Conservation (phyloP, 2,888 invertebrate species). For the Sipha maydis region DNA sequence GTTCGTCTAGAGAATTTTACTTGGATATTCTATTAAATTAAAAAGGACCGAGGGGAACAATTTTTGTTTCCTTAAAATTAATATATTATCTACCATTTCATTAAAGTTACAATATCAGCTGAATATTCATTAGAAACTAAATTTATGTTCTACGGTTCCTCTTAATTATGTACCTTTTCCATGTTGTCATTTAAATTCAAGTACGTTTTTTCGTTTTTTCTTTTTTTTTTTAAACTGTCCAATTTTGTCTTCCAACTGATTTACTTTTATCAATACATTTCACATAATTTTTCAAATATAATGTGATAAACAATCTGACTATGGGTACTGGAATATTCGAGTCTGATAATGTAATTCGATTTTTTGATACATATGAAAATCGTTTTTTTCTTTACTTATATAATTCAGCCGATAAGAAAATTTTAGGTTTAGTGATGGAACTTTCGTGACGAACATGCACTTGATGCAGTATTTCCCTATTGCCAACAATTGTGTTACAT, state of each 20-base stretch:
- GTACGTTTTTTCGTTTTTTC: not conserved
- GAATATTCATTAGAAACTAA: not conserved
- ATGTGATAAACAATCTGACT: too few relatives aligned
- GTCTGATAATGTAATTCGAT: too few relatives aligned
- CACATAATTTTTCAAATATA: too few relatives aligned
- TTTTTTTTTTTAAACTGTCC: too few relatives aligned
- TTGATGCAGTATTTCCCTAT: too few relatives aligned
- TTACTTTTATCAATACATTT: not conserved
- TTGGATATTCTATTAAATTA: not conserved
- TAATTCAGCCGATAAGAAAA: too few relatives aligned
- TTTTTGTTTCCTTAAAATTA: not conserved
- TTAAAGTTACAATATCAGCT: not conserved
- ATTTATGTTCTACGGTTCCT: not conserved
- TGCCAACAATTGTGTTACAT: too few relatives aligned
- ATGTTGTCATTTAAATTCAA: not conserved
- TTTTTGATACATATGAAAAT: too few relatives aligned
- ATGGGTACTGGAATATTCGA: too few relatives aligned
- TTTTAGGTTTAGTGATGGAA: too few relatives aligned
- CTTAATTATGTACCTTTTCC: not conserved
- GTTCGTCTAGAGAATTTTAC: not conserved
- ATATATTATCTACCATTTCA: not conserved
- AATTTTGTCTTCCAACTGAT: not conserved
- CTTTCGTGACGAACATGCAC: too few relatives aligned
- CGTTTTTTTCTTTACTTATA: too few relatives aligned
- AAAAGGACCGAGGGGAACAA: not conserved